phyloP scores from a whole-genome alignment of 2,113 vertebrate genomes.

The Charina bottae region DNA sequence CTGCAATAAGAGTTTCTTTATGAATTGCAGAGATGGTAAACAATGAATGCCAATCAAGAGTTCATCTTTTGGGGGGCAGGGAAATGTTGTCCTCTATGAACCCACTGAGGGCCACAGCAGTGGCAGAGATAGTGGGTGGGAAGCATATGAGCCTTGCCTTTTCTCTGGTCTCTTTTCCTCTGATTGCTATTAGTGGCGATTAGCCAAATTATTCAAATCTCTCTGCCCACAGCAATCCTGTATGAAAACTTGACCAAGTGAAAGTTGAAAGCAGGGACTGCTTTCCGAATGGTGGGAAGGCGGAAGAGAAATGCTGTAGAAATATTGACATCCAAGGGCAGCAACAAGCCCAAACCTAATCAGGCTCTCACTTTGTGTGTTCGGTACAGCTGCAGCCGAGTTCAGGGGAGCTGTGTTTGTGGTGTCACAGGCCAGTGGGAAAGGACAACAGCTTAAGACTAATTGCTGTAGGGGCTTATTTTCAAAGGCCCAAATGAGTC shows the following conservation, averaged over 20 bases:
- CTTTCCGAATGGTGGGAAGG: not conserved
- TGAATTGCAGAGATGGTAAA: not conserved
- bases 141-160: not conserved
- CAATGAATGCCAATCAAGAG: not conserved
- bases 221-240: not conserved
- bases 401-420: not conserved
- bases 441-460: conserved; percentile 26
- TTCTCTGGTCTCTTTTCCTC: not conserved
- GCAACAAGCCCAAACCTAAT: not conserved
- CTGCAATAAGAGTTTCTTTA: not conserved
- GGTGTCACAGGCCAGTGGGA: conserved; percentile 4
- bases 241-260: not conserved
- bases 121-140: not conserved
- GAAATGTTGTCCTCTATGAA: not conserved
- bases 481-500: conserved; percentile 27
- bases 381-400: conserved; percentile 6
- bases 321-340: not conserved
- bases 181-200: not conserved
- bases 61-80: not conserved
- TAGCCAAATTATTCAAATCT: not conserved
- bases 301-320: not conserved
- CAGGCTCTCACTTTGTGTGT: too few relatives aligned
- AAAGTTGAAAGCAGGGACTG: not conserved
- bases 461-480: conserved; percentile 10
- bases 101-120: not conserved